Conservation (phyloP, 2,797 vertebrate genomes). For the Okamejei kenojei region DNA sequence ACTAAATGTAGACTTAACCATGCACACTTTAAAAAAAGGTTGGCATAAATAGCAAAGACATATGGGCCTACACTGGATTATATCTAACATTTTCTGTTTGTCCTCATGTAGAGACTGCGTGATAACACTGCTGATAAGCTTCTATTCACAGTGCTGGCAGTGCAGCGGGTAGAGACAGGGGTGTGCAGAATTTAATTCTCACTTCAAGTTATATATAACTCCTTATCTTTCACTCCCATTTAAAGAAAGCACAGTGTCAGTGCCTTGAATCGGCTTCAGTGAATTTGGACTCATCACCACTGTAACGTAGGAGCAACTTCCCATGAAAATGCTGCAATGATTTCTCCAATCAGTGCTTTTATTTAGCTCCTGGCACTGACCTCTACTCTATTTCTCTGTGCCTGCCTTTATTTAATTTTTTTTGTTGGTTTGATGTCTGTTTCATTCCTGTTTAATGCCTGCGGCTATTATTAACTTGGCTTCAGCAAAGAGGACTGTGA, state of each 20-base stretch:
- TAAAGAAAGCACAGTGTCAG: background rate
- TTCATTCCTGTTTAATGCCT: background rate
- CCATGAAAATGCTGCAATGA: background rate
- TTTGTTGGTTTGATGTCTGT: background rate
- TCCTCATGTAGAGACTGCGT: background rate
- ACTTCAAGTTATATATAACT: constrained; percentile 31
- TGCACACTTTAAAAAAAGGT: background rate
- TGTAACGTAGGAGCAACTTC: background rate
- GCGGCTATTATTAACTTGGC: background rate
- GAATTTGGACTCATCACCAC: background rate
- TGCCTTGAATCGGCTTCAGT: background rate
- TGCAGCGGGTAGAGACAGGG: background rate
- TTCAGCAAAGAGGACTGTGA: background rate
- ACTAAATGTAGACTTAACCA: background rate
- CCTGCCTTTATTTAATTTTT: background rate
- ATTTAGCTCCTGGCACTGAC: background rate
- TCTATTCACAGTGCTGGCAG: background rate
- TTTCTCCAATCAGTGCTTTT: background rate
- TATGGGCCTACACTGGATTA: background rate
- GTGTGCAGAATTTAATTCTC: constrained; percentile 37
- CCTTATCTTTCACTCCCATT: background rate
- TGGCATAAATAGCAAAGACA: background rate
- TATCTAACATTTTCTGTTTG: background rate
- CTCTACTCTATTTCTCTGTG: no score
- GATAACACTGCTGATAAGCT: constrained; percentile 1